These are phyloP conservation scores for Penelope pileata DNA, from an alignment of 2,113 vertebrate genomes.

Conservation along the genomic window DNA sequence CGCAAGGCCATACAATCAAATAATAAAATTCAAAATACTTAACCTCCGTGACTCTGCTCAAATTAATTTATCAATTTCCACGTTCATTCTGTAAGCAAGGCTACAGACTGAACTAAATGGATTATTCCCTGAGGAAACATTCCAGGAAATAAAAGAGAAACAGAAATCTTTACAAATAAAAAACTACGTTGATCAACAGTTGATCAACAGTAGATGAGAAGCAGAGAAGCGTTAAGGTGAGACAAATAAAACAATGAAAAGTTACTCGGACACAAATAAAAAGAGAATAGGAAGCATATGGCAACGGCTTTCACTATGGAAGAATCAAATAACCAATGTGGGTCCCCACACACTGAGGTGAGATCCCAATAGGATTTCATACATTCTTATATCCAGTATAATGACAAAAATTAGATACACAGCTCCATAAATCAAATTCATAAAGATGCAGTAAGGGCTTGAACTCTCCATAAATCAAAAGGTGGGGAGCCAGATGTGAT, in stretches of 20 bases:
- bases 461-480: not conserved
- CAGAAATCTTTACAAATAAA: conserved; percentile 13
- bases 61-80: conserved; percentile 30
- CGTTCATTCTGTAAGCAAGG: conserved; percentile 5
- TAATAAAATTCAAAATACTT: conserved; percentile 14
- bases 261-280: not conserved
- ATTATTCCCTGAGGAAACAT: not conserved
- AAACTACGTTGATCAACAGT: not conserved
- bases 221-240: not conserved
- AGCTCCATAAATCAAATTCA: not conserved
- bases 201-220: not conserved
- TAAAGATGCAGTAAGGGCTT: not conserved
- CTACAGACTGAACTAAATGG: not conserved
- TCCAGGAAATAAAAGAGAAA: not conserved
- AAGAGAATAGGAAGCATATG: not conserved
- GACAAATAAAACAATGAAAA: not conserved
- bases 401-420: not conserved
- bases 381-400: not conserved
- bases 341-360: not conserved
- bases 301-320: not conserved
- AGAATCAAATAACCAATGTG: not conserved
- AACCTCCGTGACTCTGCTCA: not conserved
- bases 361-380: not conserved
- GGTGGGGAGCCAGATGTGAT: not conserved
- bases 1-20: not conserved